Evolutionary conservation across 2,113 vertebrate genomes (phyloP).

Genomic region (Prietella phreatophila): DNA sequence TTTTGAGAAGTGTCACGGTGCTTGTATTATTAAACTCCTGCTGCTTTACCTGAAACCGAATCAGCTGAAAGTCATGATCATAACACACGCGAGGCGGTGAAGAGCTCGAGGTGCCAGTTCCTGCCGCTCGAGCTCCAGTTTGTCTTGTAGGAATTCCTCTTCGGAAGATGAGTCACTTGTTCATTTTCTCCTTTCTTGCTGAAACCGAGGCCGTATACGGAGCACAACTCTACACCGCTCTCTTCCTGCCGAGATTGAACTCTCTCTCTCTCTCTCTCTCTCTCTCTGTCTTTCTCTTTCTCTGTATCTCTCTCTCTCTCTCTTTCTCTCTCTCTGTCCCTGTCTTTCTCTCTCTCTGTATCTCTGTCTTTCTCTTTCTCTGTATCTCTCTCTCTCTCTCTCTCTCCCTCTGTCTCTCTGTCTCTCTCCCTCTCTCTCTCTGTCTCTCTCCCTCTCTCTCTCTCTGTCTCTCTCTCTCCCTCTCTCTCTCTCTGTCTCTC

Average conservation of each 20-base stretch:
- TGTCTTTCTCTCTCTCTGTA: slow-evolving; percentile 64
- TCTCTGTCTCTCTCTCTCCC: slow-evolving; percentile 67
- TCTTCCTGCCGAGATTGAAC: slow-evolving; percentile 66
- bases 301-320: slow-evolving; percentile 69
- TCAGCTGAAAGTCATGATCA: background rate
- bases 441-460: slow-evolving; percentile 63
- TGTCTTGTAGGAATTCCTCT: background rate
- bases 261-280: slow-evolving; percentile 65
- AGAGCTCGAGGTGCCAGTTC: background rate
- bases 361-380: slow-evolving; percentile 68
- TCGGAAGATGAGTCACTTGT: background rate
- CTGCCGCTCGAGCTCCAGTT: background rate
- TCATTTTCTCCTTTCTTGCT: slow-evolving; percentile 27
- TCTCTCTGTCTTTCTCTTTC: slow-evolving; percentile 65
- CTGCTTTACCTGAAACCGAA: background rate
- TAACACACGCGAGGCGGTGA: background rate
- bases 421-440: slow-evolving; percentile 65
- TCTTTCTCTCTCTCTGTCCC: slow-evolving; percentile 65
- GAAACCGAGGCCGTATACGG: slow-evolving; percentile 11
- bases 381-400: slow-evolving; percentile 66
- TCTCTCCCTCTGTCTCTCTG: slow-evolving; percentile 65
- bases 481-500: slow-evolving; percentile 50
- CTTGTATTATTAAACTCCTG: background rate
- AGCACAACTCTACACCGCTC: slow-evolving; percentile 59
- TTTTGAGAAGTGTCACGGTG: background rate